phyloP scores from a whole-genome alignment of 2,113 vertebrate species.

The Pithys albifrons region DNA sequence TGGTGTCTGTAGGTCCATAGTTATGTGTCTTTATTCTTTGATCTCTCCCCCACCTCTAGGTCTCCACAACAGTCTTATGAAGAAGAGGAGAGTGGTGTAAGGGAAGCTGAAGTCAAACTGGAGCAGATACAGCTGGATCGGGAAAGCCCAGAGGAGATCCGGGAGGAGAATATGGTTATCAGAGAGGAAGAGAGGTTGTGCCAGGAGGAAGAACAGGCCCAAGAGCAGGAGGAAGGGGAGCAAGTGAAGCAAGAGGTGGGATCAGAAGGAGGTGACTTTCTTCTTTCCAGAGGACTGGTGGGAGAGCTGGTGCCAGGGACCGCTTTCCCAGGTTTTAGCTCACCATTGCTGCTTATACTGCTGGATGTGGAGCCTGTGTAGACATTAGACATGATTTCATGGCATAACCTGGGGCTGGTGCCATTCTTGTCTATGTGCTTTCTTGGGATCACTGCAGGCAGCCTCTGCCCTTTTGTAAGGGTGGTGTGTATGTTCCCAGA shows the following conservation, averaged over 20 bases:
- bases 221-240: constrained; percentile 72
- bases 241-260: constrained; percentile 77
- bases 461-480: not conserved
- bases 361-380: not conserved
- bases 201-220: constrained; percentile 50
- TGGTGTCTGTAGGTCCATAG: not conserved
- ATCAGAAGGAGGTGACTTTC: not conserved
- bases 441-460: not conserved
- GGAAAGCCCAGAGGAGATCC: constrained; percentile 67
- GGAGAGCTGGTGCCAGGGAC: not conserved
- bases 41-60: not conserved
- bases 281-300: not conserved
- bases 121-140: constrained; percentile 75
- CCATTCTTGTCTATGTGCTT: not conserved
- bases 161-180: constrained; percentile 68
- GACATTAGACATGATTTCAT: not conserved
- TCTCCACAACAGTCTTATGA: not conserved
- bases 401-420: not conserved
- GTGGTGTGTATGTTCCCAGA: not conserved
- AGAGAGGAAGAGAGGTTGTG: constrained; percentile 75
- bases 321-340: not conserved
- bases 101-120: constrained; percentile 73
- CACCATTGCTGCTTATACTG: not conserved
- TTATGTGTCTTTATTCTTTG: not conserved
- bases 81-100: constrained; percentile 43